These are phyloP conservation scores for Chaetodon auriga DNA, from an alignment of 2,113 vertebrate genomes.

Conservation along the genomic window DNA sequence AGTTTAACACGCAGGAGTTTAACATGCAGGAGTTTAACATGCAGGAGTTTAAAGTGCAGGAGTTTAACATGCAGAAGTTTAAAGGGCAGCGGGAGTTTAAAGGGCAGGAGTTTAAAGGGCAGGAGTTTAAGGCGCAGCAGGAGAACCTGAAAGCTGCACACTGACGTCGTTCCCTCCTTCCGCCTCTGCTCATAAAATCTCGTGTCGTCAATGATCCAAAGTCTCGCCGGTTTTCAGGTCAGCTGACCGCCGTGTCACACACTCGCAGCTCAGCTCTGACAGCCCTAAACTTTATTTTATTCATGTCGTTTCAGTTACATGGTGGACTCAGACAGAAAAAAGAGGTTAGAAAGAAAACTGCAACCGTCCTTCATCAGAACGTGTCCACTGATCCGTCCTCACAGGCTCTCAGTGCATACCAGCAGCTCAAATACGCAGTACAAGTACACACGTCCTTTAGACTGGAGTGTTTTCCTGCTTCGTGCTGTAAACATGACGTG, in stretches of 20 bases:
- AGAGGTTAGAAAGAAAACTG: slow-evolving; percentile 64
- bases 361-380: slow-evolving; percentile 65
- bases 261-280: slow-evolving; percentile 64
- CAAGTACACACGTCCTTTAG: neutral
- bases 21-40: too few relatives aligned
- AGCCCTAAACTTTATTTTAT: slow-evolving; percentile 74
- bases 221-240: too few relatives aligned
- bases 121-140: too few relatives aligned
- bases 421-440: neutral
- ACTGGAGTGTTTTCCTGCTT: slow-evolving; percentile 20
- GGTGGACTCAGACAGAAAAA: slow-evolving; percentile 63
- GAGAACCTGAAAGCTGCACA: too few relatives aligned
- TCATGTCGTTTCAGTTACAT: slow-evolving; percentile 75
- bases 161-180: too few relatives aligned
- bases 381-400: slow-evolving; percentile 20
- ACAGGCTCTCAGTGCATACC: slow-evolving; percentile 25
- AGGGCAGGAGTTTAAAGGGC: too few relatives aligned
- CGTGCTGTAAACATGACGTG: neutral
- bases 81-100: too few relatives aligned
- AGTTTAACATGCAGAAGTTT: too few relatives aligned
- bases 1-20: too few relatives aligned
- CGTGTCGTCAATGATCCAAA: neutral
- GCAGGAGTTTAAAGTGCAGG: too few relatives aligned
- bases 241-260: slow-evolving; percentile 17
- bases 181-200: too few relatives aligned